Percentiles rank a stretch among this genome's conserved stretches.
phyloP scores from a whole-genome alignment of 1,140 invertebrate genomes.

The Pristionchus pacificus region DNA sequence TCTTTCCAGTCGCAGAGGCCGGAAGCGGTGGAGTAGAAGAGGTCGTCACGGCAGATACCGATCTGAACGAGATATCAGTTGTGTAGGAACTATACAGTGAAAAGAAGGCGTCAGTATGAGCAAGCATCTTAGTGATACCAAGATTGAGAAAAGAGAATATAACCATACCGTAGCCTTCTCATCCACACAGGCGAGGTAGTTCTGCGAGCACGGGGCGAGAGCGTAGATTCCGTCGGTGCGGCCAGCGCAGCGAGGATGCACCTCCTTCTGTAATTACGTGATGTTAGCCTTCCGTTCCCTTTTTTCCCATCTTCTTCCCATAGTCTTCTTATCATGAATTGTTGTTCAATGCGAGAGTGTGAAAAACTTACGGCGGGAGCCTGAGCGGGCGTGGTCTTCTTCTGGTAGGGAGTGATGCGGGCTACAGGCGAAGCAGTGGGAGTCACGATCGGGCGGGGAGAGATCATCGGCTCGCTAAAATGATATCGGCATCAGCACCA shows the following conservation, averaged over 20 bases:
- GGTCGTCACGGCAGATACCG: background rate
- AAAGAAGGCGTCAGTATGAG: no score
- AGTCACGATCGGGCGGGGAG: background rate
- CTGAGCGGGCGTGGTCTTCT: background rate
- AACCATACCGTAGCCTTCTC: background rate
- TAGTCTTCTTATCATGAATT: background rate
- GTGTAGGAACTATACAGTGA: no score
- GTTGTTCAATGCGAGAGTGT: background rate
- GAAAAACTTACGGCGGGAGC: background rate
- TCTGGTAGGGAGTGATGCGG: background rate
- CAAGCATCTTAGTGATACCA: no score
- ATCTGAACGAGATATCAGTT: no score
- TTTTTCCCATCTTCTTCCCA: no score
- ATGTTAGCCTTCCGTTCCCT: no score
- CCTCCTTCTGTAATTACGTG: no score
- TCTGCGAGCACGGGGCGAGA: conserved; percentile 1
- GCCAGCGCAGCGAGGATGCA: conserved; percentile 1
- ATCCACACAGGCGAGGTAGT: conserved; percentile 6
- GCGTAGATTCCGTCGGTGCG: conserved; percentile 14
- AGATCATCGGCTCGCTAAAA: no score
- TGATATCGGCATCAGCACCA: no score
- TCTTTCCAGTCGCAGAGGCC: background rate
- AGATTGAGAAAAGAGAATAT: background rate
- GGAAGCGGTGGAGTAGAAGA: background rate
- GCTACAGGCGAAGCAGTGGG: background rate